A percentile compares a stretch with the other conserved stretches of the same genome.
Evolutionary conservation across 2,113 vertebrate genomes (phyloP).

Genomic region (Coregonus clupeaformis): DNA sequence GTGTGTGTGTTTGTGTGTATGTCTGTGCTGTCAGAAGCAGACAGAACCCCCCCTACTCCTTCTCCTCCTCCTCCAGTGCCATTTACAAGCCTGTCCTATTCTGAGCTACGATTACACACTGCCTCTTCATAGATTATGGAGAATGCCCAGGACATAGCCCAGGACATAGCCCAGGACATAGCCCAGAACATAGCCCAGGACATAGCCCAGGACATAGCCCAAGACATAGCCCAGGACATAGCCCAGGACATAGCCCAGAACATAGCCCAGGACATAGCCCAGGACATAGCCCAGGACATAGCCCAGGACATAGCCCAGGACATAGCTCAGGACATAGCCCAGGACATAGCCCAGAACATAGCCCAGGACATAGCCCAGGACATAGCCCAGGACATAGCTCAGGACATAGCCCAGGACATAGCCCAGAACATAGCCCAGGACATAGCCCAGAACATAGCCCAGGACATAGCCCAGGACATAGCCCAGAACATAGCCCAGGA

Average conservation of each 20-base stretch:
- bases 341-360: too few relatives aligned
- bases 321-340: too few relatives aligned
- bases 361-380: background rate
- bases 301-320: background rate
- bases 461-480: background rate
- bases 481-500: too few relatives aligned
- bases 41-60: background rate
- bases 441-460: background rate
- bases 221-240: too few relatives aligned
- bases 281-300: background rate
- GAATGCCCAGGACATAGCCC: background rate
- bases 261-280: too few relatives aligned
- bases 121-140: constrained; percentile 5
- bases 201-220: background rate
- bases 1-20: background rate
- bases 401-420: too few relatives aligned
- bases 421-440: background rate
- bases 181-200: background rate
- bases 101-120: constrained; percentile 12
- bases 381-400: background rate
- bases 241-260: too few relatives aligned
- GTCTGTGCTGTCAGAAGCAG: constrained; percentile 2
- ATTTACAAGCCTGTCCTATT: constrained; percentile 21
- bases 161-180: background rate
- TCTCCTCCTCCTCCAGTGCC: constrained; percentile 9